These are phyloP conservation scores for Uropetala carovei DNA, from an alignment of 2,888 invertebrate genomes.

Conservation along the genomic window DNA sequence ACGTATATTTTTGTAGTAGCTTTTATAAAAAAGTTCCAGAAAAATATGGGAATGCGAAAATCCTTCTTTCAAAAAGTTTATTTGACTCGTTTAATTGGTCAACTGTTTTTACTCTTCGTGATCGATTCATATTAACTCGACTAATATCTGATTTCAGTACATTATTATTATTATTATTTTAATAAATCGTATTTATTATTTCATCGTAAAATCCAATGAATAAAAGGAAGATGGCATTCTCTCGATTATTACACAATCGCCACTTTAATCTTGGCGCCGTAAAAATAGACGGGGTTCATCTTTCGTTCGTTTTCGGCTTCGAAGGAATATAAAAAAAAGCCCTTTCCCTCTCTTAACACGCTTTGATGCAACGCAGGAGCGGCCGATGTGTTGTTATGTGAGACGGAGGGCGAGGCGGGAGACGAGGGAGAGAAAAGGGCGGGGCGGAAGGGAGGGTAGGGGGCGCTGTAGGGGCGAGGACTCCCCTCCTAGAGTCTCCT, in stretches of 20 bases:
- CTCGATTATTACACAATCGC: background rate
- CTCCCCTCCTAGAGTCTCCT: background rate
- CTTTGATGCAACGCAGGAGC: slow-evolving; percentile 46
- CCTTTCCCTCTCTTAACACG: slow-evolving; percentile 32
- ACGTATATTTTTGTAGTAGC: no score
- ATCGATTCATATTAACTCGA: no score
- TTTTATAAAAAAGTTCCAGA: no score
- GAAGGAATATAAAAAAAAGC: slow-evolving; percentile 44
- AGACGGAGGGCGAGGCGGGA: background rate
- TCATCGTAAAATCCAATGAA: background rate
- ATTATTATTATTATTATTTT: no score
- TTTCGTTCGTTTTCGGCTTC: slow-evolving; percentile 18
- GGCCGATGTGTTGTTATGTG: slow-evolving; percentile 31
- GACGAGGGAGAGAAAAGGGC: background rate
- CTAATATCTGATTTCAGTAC: no score
- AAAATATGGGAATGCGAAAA: no score
- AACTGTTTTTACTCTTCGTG: no score
- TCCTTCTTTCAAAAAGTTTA: no score
- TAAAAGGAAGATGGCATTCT: background rate
- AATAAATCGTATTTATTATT: no score
- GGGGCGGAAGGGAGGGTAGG: background rate
- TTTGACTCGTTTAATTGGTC: no score
- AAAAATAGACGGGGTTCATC: slow-evolving; percentile 16
- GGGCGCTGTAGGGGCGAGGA: background rate
- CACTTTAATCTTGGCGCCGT: background rate